Conservation (phyloP, 2,888 invertebrate genomes). For the Drosophila mettleri region DNA sequence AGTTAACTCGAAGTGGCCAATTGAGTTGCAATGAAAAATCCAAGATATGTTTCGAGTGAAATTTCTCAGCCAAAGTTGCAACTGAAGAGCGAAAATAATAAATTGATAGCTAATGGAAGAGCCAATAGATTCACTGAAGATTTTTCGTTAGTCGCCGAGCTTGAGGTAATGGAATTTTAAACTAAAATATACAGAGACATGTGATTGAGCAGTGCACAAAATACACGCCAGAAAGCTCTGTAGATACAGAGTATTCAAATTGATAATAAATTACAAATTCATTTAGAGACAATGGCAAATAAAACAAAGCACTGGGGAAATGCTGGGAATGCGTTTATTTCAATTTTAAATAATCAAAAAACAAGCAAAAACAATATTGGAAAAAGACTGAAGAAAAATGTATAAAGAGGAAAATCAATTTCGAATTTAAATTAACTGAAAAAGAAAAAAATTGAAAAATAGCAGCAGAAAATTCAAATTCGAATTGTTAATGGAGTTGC, state of each 20-base stretch:
- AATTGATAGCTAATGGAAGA: no score
- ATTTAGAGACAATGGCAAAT: constrained; percentile 11
- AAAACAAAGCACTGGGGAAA: constrained; percentile 18
- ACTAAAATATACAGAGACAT: not conserved
- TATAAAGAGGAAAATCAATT: constrained; percentile 47
- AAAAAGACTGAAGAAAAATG: constrained; percentile 5
- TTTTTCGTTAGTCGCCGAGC: not conserved
- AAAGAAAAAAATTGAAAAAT: not conserved
- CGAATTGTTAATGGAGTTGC: constrained; percentile 43
- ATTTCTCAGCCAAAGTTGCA: no score
- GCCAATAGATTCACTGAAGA: no score
- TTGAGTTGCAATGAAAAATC: no score
- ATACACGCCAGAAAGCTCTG: no score
- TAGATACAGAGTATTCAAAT: not conserved
- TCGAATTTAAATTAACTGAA: constrained; percentile 51
- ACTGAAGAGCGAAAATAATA: no score
- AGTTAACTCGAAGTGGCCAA: no score
- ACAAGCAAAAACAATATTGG: not conserved
- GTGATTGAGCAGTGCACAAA: not conserved
- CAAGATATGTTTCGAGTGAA: no score
- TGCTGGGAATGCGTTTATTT: constrained; percentile 36
- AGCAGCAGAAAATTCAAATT: constrained; percentile 42
- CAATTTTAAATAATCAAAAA: constrained; percentile 32
- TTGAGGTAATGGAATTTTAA: not conserved
- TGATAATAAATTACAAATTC: constrained; percentile 10